Evolutionary conservation across 2,113 vertebrate genomes (phyloP), one percentile per base, ranked within the genome.

Genomic region (Poeciliopsis retropinna): DNA sequence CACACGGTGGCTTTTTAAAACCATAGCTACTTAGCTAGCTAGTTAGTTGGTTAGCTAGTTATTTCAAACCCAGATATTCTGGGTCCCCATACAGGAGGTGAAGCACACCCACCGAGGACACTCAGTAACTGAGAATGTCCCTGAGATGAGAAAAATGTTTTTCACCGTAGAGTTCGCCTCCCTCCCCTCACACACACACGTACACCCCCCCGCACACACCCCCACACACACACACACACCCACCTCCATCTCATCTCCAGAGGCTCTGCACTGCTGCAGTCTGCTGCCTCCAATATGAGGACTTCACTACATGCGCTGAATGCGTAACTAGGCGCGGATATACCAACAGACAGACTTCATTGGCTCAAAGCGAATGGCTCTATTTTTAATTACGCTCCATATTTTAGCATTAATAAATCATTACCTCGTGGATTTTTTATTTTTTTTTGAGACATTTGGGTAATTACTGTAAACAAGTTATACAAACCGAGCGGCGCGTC

Each of bases 391-490:
- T 68, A 75, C 4, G 29, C 19, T 65, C 30, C 66, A 76, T 44
- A 64, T 77, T 75, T 80, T 68, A 60, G 25, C 66, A 80, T 87
- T 60, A 79, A 85, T 86, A 87, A 85, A 85, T 86, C 62, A 81
- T 79, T 75, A 81, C 51, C 75, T 76, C 75, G 65, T 83, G 85
- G 82, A 86, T 86, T 85, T 37, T 31, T 31, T 31, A 31, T 31
- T 31, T 31, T 30, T 37, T 37, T 37, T 78, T 31, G 60, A 72
- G 63, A 83, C 77, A 72, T 86, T 73, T 81, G 57, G 78, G 66
- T 78, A 82, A 90, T 87, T 85, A 85, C 79, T 81, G 75, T 82
- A 79, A 82, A 84, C 82, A 87, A 84, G 87, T 75, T 47, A 77
- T 78, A 70, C 72, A 70, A 41, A 70, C 62, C 28, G 62, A 69